A percentile compares a stretch with the other conserved stretches of the same genome.
Evolutionary conservation across 2,797 vertebrate genomes (phyloP).

Genomic region (Syngnathus acus): DNA sequence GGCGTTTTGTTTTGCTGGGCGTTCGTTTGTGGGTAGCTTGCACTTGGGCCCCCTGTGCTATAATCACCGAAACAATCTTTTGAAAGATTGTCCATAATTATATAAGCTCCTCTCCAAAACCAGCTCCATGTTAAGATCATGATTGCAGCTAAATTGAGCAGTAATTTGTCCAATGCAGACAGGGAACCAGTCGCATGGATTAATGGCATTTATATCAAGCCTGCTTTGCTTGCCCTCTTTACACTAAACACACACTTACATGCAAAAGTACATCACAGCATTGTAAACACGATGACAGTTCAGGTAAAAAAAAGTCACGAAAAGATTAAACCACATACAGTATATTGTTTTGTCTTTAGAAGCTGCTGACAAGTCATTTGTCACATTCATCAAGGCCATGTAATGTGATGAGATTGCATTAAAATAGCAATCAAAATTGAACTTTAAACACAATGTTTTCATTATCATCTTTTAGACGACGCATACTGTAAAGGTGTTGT

Average conservation of each 20-base stretch:
- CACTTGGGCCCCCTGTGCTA: constrained; percentile 50
- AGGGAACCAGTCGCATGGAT: constrained; percentile 58
- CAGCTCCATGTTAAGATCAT: constrained; percentile 71
- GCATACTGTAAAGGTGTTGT: neutral
- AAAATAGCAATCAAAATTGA: neutral
- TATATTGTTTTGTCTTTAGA: neutral
- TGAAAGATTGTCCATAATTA: constrained; percentile 71
- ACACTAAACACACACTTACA: constrained; percentile 2
- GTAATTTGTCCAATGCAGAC: constrained; percentile 69
- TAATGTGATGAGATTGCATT: neutral
- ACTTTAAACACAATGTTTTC: neutral
- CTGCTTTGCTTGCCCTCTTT: constrained; percentile 44
- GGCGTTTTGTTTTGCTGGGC: constrained; percentile 16
- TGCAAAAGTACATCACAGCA: neutral
- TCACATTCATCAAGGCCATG: neutral
- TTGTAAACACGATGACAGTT: neutral
- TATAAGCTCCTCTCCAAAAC: constrained; percentile 67
- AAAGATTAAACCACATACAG: neutral
- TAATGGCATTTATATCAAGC: constrained; percentile 64
- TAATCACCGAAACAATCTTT: constrained; percentile 71
- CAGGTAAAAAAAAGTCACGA: neutral
- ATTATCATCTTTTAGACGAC: neutral
- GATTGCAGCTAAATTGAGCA: constrained; percentile 71
- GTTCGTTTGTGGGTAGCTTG: constrained; percentile 52
- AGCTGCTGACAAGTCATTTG: neutral